Evolutionary conservation across 2,113 vertebrate genomes (phyloP).

Genomic region (Neodontobutis hainanensis): DNA sequence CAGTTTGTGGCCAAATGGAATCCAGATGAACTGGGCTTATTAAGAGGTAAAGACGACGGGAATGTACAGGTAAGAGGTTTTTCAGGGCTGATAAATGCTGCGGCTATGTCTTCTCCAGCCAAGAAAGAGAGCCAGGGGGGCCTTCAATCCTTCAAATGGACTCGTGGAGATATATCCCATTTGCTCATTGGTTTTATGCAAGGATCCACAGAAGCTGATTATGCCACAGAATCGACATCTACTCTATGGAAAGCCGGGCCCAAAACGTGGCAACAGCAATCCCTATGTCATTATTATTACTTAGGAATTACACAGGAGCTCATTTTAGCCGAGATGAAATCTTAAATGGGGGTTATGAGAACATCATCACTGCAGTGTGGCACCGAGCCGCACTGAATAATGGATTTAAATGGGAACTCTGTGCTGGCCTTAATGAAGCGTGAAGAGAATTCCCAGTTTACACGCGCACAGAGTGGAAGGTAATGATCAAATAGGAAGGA

Average conservation of each 20-base stretch:
- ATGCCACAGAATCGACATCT: not conserved
- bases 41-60: constrained; percentile 47
- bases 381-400: constrained; percentile 62
- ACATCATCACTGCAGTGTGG: constrained; percentile 56
- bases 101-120: constrained; percentile 6
- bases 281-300: constrained; percentile 62
- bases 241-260: not conserved
- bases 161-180: constrained; percentile 24
- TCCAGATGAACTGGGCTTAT: constrained; percentile 55
- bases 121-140: constrained; percentile 11
- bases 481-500: constrained; percentile 28
- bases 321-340: constrained; percentile 58
- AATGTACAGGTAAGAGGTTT: constrained; percentile 51
- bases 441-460: constrained; percentile 65
- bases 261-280: constrained; percentile 16
- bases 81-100: constrained; percentile 56
- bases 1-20: constrained; percentile 59
- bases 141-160: constrained; percentile 20
- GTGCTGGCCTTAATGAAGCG: constrained; percentile 62
- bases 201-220: constrained; percentile 21
- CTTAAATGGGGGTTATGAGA: constrained; percentile 64
- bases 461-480: constrained; percentile 17
- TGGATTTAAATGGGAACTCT: constrained; percentile 64
- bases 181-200: constrained; percentile 20
- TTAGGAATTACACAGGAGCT: constrained; percentile 54